Percentiles rank a stretch among this genome's conserved stretches.
phyloP scores from a whole-genome alignment of 2,888 invertebrate species.

The Latrodectus elegans region DNA sequence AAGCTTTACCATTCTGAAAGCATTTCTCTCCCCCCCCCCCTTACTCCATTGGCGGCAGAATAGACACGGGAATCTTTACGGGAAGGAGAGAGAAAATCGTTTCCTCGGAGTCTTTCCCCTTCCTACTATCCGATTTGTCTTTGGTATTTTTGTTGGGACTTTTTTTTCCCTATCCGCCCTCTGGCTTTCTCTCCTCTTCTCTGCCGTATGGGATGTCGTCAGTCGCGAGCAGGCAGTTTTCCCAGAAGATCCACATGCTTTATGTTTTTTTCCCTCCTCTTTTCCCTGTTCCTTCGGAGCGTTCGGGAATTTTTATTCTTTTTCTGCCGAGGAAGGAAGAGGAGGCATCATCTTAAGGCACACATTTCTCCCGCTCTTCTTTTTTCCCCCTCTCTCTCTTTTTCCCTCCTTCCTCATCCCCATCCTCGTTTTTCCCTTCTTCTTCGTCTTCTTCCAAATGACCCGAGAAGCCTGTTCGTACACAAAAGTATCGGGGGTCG shows the following conservation, averaged over 20 bases:
- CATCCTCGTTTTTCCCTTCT: conserved; percentile 9
- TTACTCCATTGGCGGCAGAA: conserved; percentile 20
- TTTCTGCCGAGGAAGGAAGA: conserved; percentile 27
- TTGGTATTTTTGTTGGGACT: conserved; percentile 32
- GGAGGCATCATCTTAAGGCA: conserved; percentile 49
- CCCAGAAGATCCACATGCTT: conserved; percentile 26
- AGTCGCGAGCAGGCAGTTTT: conserved; percentile 35
- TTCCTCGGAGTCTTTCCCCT: conserved; percentile 20
- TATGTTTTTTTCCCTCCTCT: conserved; percentile 14
- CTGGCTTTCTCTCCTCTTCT: conserved; percentile 6
- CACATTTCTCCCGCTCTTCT: conserved; percentile 19
- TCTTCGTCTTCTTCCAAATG: conserved; percentile 51
- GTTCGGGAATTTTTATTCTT: conserved; percentile 42
- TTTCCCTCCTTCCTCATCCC: neutral
- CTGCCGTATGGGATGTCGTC: conserved; percentile 20
- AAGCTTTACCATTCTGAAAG: neutral
- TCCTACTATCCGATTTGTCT: conserved; percentile 52
- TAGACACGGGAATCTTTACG: conserved; percentile 57
- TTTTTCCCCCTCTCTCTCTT: conserved; percentile 26
- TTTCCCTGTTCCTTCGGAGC: conserved; percentile 3
- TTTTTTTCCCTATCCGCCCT: neutral
- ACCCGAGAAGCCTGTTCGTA: conserved; percentile 66
- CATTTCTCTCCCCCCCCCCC: neutral
- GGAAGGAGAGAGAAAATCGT: conserved; percentile 55
- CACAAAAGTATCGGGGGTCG: conserved; percentile 39